Conservation (phyloP, 2,888 invertebrate species). For the Leptarthrus brevirostris region DNA sequence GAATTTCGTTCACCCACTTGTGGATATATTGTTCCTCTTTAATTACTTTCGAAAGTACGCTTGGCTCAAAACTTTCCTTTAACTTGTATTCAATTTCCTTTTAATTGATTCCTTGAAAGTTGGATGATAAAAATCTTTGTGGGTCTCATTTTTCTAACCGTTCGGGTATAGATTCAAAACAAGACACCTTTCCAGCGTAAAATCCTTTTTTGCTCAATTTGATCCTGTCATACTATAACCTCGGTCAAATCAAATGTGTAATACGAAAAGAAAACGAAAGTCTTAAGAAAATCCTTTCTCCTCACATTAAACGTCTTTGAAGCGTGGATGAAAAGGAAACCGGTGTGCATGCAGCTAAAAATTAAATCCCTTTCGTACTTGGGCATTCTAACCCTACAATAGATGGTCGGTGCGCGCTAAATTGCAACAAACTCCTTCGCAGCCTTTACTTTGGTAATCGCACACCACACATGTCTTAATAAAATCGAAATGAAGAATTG, state of each 20-base stretch:
- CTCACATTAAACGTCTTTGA: slow-evolving; percentile 1
- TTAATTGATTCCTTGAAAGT: too few species aligned
- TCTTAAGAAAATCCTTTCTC: slow-evolving; percentile 19
- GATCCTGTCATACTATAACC: slow-evolving; percentile 22
- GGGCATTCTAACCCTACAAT: slow-evolving; percentile 23
- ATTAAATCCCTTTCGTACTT: slow-evolving; percentile 38
- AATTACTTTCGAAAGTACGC: too few species aligned
- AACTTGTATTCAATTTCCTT: too few species aligned
- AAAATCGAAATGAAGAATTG: slow-evolving; percentile 39
- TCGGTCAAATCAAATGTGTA: background rate
- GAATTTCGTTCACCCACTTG: too few species aligned
- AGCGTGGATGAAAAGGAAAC: slow-evolving; percentile 40
- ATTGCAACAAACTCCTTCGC: slow-evolving; percentile 49
- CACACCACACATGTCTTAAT: slow-evolving; percentile 32
- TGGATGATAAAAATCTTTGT: too few species aligned
- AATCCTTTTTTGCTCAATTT: slow-evolving; percentile 29
- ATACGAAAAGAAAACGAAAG: slow-evolving; percentile 31
- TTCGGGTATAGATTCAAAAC: too few species aligned
- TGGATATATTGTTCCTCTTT: too few species aligned
- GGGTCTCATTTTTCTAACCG: too few species aligned
- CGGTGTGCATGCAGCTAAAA: slow-evolving; percentile 33
- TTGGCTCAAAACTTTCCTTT: too few species aligned
- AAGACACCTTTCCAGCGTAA: too few species aligned
- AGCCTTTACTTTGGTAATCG: slow-evolving; percentile 8
- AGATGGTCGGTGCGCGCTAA: slow-evolving; percentile 10